Evolutionary conservation across 2,888 invertebrate species (phyloP), one percentile per base, ranked within the genome.

Genomic region (Barypeithes pellucidus): DNA sequence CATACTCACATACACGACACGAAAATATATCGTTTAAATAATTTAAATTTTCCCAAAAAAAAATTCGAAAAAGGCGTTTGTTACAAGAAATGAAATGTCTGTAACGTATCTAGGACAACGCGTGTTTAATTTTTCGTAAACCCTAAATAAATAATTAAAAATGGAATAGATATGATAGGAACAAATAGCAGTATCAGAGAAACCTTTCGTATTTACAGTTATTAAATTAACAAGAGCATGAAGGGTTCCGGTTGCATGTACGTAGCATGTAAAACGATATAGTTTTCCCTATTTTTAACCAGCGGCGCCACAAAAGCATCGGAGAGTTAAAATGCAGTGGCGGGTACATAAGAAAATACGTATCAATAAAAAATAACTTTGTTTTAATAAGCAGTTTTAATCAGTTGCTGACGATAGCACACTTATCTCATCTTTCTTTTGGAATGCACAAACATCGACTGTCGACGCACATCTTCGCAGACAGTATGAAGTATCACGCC

Each of bases 241-340:
- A 62, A 45, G 7, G 14, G 41, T 67, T 52, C 67, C 67, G 4
- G 67, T 61, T 29, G 54, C 60, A 43, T 62, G 71, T 65, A 72
- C 54, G 63, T 72, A 45, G 65, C 59, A 72, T 67, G 72, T 72
- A 72, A 72, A 57, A 18, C 63, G 63, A 72, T 72, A 72, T 67
- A 59, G 54, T 36, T 16, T 36, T 36, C 45, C 36, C 47, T 68
- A 50, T 33, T 45, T 61, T 45, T 36, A 24, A 24, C 22, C 71
- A 71, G 71, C 39, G 54, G 59, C 65, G 71, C 66, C 45, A 4
- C 29, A 5, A 7, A 29, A 29, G 29, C 29, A 29, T 9, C 2
- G 29, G 7, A 1, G 2, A 1, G 5, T 29, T 4, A 29, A 2
- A 29, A 9, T 4, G 7, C 29, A 29, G 29, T 29, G 29, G 29